These are phyloP conservation scores for Odontamblyopus rebecca DNA, from an alignment of 2,797 vertebrate genomes.

Conservation along the genomic window DNA sequence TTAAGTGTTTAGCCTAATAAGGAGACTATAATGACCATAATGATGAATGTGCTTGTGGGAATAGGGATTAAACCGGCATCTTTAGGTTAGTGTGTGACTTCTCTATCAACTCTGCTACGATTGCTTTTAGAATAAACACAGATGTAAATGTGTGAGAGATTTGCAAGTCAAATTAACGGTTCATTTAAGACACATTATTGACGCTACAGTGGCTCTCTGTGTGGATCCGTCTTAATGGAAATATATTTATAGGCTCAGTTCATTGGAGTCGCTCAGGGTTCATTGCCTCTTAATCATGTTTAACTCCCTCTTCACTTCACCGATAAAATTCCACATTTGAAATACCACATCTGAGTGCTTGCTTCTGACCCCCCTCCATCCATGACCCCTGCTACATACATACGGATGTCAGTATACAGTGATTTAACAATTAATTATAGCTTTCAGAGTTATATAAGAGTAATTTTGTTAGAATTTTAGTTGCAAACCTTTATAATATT, in stretches of 20 bases:
- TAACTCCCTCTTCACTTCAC: slow-evolving; percentile 24
- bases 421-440: not conserved
- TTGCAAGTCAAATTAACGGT: not conserved
- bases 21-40: not conserved
- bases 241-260: slow-evolving; percentile 31
- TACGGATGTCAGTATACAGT: not conserved
- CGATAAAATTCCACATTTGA: slow-evolving; percentile 16
- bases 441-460: not conserved
- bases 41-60: no score
- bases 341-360: slow-evolving; percentile 33
- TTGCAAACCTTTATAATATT: no score
- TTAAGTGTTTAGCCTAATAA: no score
- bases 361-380: slow-evolving; percentile 13
- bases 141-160: not conserved
- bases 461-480: no score
- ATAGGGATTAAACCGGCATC: no score
- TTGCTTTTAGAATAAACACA: not conserved
- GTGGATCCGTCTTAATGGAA: slow-evolving; percentile 22
- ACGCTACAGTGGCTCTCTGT: slow-evolving; percentile 8
- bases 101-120: not conserved
- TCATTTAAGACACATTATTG: not conserved
- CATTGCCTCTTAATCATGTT: slow-evolving; percentile 21
- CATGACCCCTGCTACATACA: slow-evolving; percentile 6
- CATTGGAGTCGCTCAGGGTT: slow-evolving; percentile 33
- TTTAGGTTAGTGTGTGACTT: no score